Conservation (phyloP, 2,113 vertebrate species). For the Apteryx owenii region DNA sequence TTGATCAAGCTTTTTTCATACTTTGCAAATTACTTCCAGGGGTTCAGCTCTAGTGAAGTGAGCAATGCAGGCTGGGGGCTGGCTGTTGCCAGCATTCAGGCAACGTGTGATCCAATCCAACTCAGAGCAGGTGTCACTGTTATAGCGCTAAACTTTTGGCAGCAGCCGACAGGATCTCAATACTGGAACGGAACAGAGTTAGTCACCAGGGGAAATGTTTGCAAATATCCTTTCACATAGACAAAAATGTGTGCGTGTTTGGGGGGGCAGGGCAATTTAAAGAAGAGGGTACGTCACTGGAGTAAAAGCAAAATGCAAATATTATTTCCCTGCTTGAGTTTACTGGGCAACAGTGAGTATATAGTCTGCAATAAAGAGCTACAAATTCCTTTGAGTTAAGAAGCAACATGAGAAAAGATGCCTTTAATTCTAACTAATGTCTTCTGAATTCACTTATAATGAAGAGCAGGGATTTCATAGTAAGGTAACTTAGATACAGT, state of each 20-base stretch:
- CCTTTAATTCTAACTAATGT: neutral
- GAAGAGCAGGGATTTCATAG: neutral
- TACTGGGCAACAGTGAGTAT: neutral
- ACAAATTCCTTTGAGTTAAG: neutral
- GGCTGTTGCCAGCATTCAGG: neutral
- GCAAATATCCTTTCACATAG: neutral
- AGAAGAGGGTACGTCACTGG: neutral
- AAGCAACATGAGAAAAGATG: neutral
- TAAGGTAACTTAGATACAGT: neutral
- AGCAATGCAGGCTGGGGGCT: neutral
- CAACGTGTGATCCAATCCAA: neutral
- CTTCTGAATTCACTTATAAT: neutral
- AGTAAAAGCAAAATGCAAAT: neutral
- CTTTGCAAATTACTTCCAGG: neutral
- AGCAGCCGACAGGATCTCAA: neutral
- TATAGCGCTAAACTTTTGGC: conserved; percentile 28
- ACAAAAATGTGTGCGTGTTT: neutral
- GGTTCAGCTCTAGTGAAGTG: neutral
- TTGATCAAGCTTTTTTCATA: neutral
- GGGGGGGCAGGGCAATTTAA: neutral
- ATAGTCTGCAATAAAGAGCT: neutral
- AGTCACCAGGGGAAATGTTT: neutral
- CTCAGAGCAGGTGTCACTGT: conserved; percentile 21
- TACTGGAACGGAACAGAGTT: neutral
- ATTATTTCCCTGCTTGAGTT: neutral